Percentiles rank a stretch among this genome's conserved stretches.
phyloP scores from a whole-genome alignment of 30 jellyfish, hydroid and myxozoan genomes.

The Phacellophora camtschatica region DNA sequence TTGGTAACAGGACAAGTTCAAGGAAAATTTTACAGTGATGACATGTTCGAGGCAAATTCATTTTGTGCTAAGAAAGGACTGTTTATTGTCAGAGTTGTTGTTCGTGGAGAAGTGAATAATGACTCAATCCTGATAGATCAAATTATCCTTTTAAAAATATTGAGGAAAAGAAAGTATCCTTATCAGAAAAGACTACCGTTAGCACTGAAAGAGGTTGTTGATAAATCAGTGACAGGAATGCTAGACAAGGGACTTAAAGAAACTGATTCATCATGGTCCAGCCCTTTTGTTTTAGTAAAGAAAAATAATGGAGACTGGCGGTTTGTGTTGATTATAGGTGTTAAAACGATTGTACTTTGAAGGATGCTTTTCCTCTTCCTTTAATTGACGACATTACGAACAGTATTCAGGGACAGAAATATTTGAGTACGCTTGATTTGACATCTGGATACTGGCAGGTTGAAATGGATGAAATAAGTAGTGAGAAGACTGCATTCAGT shows the following conservation, averaged over 20 bases:
- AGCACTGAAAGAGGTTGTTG: neutral
- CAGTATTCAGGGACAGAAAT: neutral
- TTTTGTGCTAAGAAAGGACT: too few species aligned
- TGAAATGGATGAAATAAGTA: neutral
- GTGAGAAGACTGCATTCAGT: neutral
- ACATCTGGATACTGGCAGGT: neutral
- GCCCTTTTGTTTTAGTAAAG: neutral
- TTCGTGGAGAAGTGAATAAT: neutral
- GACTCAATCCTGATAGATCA: neutral
- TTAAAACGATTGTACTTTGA: neutral
- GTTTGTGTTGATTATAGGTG: neutral
- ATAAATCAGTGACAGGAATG: neutral
- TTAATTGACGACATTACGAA: neutral
- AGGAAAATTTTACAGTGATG: too few species aligned
- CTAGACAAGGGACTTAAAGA: neutral
- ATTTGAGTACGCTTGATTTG: neutral
- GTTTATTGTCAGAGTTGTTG: neutral
- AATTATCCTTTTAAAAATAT: too few species aligned
- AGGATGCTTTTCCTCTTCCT: neutral
- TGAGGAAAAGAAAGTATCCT: too few species aligned
- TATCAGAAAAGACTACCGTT: neutral
- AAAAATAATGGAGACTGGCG: neutral
- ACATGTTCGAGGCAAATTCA: too few species aligned
- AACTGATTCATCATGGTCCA: neutral
- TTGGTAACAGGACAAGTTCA: too few species aligned